Conservation (phyloP, 1,140 invertebrate species). For the Frieseomelitta varia region DNA sequence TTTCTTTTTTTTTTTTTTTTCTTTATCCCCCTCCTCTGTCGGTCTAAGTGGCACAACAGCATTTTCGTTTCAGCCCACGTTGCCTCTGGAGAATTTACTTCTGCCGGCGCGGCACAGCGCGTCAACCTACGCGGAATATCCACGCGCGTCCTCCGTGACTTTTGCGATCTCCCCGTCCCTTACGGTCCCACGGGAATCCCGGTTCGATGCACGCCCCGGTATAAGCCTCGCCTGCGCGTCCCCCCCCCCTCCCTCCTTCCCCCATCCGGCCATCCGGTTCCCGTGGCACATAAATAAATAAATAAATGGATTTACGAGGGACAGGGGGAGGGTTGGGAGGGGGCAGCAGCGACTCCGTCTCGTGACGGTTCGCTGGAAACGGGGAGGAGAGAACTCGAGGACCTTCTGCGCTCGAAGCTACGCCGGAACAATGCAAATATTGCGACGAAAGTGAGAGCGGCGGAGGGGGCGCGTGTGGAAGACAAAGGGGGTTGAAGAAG, state of each 20-base stretch:
- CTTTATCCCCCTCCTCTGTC: not conserved
- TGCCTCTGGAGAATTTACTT: conserved; percentile 72
- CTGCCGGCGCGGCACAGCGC: not conserved
- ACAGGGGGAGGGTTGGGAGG: not conserved
- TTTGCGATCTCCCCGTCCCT: conserved; percentile 64
- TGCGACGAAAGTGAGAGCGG: conserved; percentile 35
- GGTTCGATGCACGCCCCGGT: conserved; percentile 63
- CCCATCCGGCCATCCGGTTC: conserved; percentile 42
- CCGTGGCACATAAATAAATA: conserved; percentile 79
- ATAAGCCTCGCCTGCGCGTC: conserved; percentile 54
- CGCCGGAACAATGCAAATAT: conserved; percentile 64
- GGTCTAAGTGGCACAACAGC: conserved; percentile 76
- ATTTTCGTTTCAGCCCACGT: conserved; percentile 75
- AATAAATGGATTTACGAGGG: conserved; percentile 79
- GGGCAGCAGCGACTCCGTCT: conserved; percentile 42
- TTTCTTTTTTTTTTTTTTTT: too few relatives aligned
- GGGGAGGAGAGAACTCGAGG: not conserved
- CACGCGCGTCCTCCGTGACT: conserved; percentile 67
- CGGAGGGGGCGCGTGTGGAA: too few relatives aligned
- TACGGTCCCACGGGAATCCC: conserved; percentile 65
- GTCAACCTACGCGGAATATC: conserved; percentile 36
- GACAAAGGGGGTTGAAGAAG: conserved; percentile 1
- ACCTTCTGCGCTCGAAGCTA: conserved; percentile 6
- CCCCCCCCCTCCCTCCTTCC: not conserved
- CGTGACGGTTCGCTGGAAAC: conserved; percentile 48